Evolutionary conservation across 2,888 invertebrate species (phyloP), one percentile per base, ranked within the genome.

Genomic region (Cylindroiulus punctatus): DNA sequence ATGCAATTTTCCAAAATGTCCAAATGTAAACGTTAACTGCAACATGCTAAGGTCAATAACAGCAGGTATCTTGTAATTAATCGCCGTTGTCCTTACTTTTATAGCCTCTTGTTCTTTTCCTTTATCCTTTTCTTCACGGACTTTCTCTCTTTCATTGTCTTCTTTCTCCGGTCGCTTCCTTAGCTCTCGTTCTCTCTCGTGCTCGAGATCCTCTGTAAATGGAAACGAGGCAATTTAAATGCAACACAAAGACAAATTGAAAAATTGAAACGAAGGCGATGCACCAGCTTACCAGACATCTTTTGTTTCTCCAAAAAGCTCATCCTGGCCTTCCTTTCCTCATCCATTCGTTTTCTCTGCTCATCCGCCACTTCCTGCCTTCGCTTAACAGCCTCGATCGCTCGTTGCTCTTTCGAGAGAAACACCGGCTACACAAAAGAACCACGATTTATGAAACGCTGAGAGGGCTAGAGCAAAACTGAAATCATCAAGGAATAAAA

Each of bases 101-200:
- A 99, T 98, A 0, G 98, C 98, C 91, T 97, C 97, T 82, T 95
- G 93, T 92, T 98, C 98, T 88, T 96, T 95, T 91, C 97, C 97
- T 89, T 96, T 96, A 89, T 97, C 98, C 90, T 97, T 95, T 32
- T 89, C 89, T 40, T 90, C 90, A 83, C 88, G 87, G n/a, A 89
- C 87, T 86, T 89, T 89, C 82, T 90, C 89, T 81, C 89, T 88
- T 87, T 90, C 89, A 87, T 88, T 52, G 40, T 86, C 88, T 30
- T 87, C 87, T 36, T 42, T 83, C 81, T 81, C 44, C 12, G 44
- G 47, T 0, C 86, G 82, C 40, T 86, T 84, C 47, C 86, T 42
- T 65, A 65, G 57, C 57, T 85, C 85, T 30, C 85, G 19, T 40
- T 85, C 65, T 42, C 87, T 86, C 42, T 87, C 88, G 0, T 87